These are phyloP conservation scores for Nasonovia ribisnigri DNA, from an alignment of 2,888 invertebrate species.

Conservation along the genomic window DNA sequence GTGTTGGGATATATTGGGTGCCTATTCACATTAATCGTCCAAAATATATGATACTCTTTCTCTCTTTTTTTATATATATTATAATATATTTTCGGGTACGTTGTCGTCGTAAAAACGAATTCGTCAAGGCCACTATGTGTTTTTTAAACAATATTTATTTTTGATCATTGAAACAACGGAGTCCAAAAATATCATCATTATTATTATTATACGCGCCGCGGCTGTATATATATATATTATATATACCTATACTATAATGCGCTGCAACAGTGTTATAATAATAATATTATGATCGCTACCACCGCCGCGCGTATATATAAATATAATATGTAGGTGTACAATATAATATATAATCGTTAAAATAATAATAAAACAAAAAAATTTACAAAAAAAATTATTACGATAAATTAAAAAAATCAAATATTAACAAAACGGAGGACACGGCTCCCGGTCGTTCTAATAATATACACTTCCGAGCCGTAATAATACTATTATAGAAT, in stretches of 20 bases:
- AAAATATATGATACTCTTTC: not conserved
- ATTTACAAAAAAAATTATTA: constrained; percentile 25
- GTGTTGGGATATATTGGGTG: not conserved
- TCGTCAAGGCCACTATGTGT: constrained; percentile 63
- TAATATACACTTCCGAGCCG: not conserved
- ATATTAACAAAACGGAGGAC: constrained; percentile 15
- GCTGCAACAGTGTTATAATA: not conserved
- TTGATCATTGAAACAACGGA: constrained; percentile 3
- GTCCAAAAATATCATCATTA: not conserved
- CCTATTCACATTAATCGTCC: not conserved
- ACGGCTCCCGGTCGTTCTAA: not conserved
- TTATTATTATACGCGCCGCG: not conserved
- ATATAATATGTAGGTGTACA: constrained; percentile 8
- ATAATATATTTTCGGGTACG: not conserved
- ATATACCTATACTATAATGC: not conserved
- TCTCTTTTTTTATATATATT: not conserved
- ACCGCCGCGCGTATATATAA: not conserved
- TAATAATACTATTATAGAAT: not conserved
- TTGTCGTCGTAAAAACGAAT: constrained; percentile 2
- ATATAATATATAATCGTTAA: not conserved
- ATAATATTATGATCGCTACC: not conserved
- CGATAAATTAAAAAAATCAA: constrained; percentile 45
- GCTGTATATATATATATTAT: not conserved
- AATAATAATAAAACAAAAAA: not conserved
- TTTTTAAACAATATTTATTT: constrained; percentile 10